Evolutionary conservation across 2,888 invertebrate species (phyloP).

Genomic region (Diarsia mendica): DNA sequence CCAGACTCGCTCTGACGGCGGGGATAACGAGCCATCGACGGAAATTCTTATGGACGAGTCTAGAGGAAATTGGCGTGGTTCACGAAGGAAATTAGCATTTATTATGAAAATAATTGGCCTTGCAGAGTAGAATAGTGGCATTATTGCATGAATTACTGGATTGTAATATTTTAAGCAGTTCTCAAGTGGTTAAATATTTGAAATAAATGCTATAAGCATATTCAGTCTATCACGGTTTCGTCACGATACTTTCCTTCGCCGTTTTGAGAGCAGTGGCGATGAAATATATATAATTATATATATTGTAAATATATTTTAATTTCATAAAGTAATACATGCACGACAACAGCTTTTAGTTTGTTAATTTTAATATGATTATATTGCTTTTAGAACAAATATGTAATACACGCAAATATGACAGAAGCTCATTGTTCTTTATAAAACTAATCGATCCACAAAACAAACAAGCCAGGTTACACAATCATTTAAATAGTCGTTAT

Average conservation of each 20-base stretch:
- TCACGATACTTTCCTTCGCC: too few species aligned
- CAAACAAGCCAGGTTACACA: conserved; percentile 8
- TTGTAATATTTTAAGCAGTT: not conserved
- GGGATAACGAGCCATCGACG: conserved; percentile 4
- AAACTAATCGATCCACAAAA: conserved; percentile 9
- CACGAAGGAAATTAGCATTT: conserved; percentile 15
- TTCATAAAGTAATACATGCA: too few species aligned
- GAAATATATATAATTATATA: too few species aligned
- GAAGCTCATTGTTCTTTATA: not conserved
- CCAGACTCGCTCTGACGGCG: not conserved
- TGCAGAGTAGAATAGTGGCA: not conserved
- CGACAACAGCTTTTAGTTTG: not conserved
- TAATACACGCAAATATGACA: not conserved
- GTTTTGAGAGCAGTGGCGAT: too few species aligned
- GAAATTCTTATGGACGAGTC: conserved; percentile 11
- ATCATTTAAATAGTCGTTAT: conserved; percentile 26
- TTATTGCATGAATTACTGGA: not conserved
- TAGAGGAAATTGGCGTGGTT: conserved; percentile 6
- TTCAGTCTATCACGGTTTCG: too few species aligned
- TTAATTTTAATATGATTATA: not conserved
- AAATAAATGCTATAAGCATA: too few species aligned
- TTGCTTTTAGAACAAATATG: not conserved
- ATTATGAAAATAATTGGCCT: conserved; percentile 13
- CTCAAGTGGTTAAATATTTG: too few species aligned
- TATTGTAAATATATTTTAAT: too few species aligned